These are phyloP conservation scores for Lithobates sylvaticus DNA, from an alignment of 2,797 vertebrate species.

Conservation along the genomic window DNA sequence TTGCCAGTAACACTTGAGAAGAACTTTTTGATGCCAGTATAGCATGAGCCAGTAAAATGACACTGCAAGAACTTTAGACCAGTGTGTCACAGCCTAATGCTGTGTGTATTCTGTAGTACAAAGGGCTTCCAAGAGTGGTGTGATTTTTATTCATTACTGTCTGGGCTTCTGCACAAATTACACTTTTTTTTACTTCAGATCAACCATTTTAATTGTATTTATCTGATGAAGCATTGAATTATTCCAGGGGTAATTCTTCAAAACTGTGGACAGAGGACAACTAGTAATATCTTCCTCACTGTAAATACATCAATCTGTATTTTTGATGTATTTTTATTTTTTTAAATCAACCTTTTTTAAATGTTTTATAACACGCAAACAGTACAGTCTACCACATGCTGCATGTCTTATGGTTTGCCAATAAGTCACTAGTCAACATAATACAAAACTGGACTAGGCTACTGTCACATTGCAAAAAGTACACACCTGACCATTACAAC, in stretches of 20 bases:
- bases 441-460: no score
- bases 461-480: no score
- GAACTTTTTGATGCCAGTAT: not conserved
- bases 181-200: not conserved
- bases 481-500: no score
- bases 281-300: no score
- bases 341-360: no score
- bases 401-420: no score
- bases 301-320: no score
- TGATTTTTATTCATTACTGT: not conserved
- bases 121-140: not conserved
- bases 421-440: no score
- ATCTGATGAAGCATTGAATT: not conserved
- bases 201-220: not conserved
- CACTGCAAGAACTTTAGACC: not conserved
- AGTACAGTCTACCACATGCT: no score
- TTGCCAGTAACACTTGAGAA: constrained; percentile 21
- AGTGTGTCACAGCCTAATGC: constrained; percentile 7
- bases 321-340: no score
- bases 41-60: constrained; percentile 16
- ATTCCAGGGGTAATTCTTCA: not conserved
- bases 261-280: no score
- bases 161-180: not conserved
- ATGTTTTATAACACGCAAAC: no score
- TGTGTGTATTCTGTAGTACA: not conserved